Evolutionary conservation across 2,888 invertebrate genomes (phyloP).

Genomic region (Pyralis farinalis): DNA sequence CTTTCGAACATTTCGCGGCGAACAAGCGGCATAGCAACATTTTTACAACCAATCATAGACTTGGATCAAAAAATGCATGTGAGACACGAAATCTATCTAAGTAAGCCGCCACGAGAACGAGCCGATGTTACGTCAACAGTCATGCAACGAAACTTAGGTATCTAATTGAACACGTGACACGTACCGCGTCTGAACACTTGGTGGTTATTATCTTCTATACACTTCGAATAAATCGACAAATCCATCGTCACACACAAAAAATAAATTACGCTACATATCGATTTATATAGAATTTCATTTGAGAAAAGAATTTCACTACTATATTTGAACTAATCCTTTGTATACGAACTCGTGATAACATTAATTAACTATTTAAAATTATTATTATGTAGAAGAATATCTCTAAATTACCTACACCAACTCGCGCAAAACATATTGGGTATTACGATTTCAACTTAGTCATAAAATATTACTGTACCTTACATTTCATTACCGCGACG

Average conservation of each 20-base stretch:
- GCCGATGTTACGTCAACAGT: conserved; percentile 12
- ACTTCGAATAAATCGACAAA: conserved; percentile 31
- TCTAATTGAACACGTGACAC: conserved; percentile 56
- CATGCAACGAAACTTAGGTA: conserved; percentile 37
- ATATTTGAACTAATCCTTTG: conserved; percentile 66
- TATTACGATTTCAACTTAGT: conserved; percentile 7
- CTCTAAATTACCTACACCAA: conserved; percentile 51
- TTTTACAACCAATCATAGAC: not conserved
- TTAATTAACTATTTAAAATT: conserved; percentile 41
- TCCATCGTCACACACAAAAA: conserved; percentile 34
- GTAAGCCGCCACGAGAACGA: conserved; percentile 12
- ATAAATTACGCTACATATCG: conserved; percentile 34
- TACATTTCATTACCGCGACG: conserved; percentile 4
- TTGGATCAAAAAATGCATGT: not conserved
- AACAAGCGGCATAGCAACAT: conserved; percentile 7
- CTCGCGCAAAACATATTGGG: conserved; percentile 27
- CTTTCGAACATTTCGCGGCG: not conserved
- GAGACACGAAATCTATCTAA: not conserved
- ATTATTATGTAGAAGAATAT: conserved; percentile 49
- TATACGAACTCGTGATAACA: conserved; percentile 46
- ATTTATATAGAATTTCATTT: conserved; percentile 41
- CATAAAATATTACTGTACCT: conserved; percentile 1
- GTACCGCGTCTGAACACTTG: conserved; percentile 62
- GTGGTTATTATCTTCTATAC: conserved; percentile 21
- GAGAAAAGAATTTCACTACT: conserved; percentile 59